phyloP scores from a whole-genome alignment of 2,888 invertebrate genomes.

The Acrobasis consociella region DNA sequence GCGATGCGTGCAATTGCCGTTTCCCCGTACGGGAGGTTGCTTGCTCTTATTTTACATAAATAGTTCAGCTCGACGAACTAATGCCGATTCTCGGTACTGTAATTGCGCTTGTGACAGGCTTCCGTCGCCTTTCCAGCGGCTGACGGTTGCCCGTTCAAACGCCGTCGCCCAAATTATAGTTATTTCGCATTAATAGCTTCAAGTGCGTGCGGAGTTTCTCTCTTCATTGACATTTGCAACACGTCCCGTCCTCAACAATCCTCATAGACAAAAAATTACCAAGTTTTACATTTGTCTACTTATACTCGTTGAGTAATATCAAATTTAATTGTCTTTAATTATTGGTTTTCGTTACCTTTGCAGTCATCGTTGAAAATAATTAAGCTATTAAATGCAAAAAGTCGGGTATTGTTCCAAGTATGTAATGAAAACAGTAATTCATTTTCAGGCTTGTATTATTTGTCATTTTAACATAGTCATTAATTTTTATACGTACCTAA shows the following conservation, averaged over 20 bases:
- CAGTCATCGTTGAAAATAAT: slow-evolving; percentile 11
- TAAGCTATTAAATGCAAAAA: slow-evolving; percentile 5
- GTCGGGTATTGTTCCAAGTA: background rate
- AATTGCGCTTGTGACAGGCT: slow-evolving; percentile 81
- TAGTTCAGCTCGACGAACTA: slow-evolving; percentile 78
- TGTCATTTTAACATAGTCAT: too few species aligned
- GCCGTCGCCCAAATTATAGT: slow-evolving; percentile 74
- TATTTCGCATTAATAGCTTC: slow-evolving; percentile 76
- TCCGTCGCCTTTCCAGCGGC: slow-evolving; percentile 75
- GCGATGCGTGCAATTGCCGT: slow-evolving; percentile 81
- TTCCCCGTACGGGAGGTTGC: slow-evolving; percentile 78
- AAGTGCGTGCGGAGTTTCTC: slow-evolving; percentile 71
- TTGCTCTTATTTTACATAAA: slow-evolving; percentile 81
- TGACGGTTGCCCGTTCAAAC: slow-evolving; percentile 66
- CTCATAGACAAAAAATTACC: slow-evolving; percentile 14
- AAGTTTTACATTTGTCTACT: slow-evolving; percentile 29
- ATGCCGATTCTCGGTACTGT: slow-evolving; percentile 80
- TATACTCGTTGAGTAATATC: too few species aligned
- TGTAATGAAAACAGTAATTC: too few species aligned
- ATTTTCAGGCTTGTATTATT: too few species aligned
- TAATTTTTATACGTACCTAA: too few species aligned
- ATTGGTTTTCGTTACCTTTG: slow-evolving; percentile 11
- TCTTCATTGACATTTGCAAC: slow-evolving; percentile 66
- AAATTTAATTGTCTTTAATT: background rate
- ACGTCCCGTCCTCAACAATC: slow-evolving; percentile 39